phyloP scores from a whole-genome alignment of 2,888 invertebrate genomes.

The Andrena bicolor region DNA sequence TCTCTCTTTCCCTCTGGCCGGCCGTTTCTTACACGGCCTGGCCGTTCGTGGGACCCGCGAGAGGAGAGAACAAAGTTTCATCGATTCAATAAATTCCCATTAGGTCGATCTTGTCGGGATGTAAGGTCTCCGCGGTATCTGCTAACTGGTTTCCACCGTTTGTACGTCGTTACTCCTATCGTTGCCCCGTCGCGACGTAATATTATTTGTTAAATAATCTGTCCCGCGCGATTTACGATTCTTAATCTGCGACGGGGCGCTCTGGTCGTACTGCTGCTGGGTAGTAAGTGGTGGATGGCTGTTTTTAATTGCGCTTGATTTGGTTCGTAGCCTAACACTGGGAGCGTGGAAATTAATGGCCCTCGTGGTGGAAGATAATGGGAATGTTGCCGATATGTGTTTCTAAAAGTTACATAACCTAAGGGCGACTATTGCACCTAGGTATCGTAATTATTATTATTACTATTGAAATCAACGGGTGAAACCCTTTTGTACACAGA shows the following conservation, averaged over 20 bases:
- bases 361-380: no score
- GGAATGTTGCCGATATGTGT: no score
- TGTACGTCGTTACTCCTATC: conserved; percentile 59
- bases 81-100: conserved; percentile 74
- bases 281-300: background rate
- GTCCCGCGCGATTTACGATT: conserved; percentile 47
- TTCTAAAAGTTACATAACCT: no score
- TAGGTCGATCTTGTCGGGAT: conserved; percentile 71
- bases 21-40: conserved; percentile 59
- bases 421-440: no score
- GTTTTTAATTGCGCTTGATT: conserved; percentile 8
- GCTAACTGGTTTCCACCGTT: conserved; percentile 62
- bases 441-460: no score
- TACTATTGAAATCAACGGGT: no score
- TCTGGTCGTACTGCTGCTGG: background rate
- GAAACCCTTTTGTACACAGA: no score
- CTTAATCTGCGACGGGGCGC: conserved; percentile 17
- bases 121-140: conserved; percentile 62
- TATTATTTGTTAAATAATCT: conserved; percentile 65
- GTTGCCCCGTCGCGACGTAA: conserved; percentile 10
- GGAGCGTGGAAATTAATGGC: no score
- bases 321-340: no score
- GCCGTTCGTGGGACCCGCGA: conserved; percentile 48
- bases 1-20: conserved; percentile 7
- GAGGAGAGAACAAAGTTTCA: conserved; percentile 68